Base-by-base conservation (phyloP, 2,888 invertebrate species). In the Lithosia quadra region DNA sequence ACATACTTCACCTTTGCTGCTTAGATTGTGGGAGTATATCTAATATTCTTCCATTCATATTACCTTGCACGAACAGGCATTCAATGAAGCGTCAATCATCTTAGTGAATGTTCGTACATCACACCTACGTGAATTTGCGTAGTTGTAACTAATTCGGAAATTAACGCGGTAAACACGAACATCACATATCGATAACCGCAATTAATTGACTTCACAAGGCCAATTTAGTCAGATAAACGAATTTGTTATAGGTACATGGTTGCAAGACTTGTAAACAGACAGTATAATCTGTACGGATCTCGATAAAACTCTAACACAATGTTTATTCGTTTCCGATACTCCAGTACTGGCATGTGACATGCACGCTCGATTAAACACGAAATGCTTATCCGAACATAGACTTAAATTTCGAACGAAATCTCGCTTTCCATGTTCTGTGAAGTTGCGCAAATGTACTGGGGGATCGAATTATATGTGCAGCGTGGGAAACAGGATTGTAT, bases 401-500 rank as follows among this genome's bases (percentile, higher is more conserved):
- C 81, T 84, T 85, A 76, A 82, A 87, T 84, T 85, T 82, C 77
- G 77, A 80, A 79, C 69, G 76, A 76, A 79, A 81, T 84, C 83
- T 86, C 80, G 80, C 76, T 82, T 81, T 84, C 80, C 79, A 67
- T 71, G 74, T 86, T 83, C 81, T 72, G 64, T 77, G 79, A 84
- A 86, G 76, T 82, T 85, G 76, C 75, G 80, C 76, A 84, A 83
- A 79, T 80, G 67, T 58, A 69, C 39, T 39, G 56, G 34, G 36
- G 69, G 65, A 75, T 75, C 73, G 67, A 73, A 75, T 79, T 74
- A 71, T 74, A 65, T 67, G 62, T 60, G 39, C 63, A 36, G 64
- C 68, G 71, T 74, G 75, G 73, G 77, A 73, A 77, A 71, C 61
- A 65, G 49, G 59, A 39, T 22, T 59, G 24, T 61, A 22, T 61